phyloP scores from a whole-genome alignment of 2,113 vertebrate species.

The Sinocyclocheilus rhinocerous region DNA sequence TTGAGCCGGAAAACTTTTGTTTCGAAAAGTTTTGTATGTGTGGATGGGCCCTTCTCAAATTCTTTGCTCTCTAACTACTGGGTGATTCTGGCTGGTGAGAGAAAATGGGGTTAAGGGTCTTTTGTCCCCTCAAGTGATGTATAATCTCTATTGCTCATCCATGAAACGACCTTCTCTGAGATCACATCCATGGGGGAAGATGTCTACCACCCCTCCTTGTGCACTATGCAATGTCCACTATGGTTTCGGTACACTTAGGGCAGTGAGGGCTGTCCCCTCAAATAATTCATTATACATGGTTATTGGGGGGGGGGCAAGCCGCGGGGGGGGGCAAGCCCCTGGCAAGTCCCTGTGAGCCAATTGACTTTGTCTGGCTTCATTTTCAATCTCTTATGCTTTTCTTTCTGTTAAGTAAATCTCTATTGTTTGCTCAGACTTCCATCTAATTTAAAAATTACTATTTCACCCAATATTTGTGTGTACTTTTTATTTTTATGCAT shows the following conservation, averaged over 20 bases:
- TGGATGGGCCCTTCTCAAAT: neutral
- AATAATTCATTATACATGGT: too few relatives aligned
- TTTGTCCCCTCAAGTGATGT: constrained; percentile 44
- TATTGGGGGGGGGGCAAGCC: too few relatives aligned
- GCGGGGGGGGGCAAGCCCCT: too few relatives aligned
- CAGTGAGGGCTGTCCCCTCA: too few relatives aligned
- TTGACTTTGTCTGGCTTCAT: too few relatives aligned
- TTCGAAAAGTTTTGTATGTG: neutral
- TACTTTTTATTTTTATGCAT: neutral
- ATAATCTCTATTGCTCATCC: constrained; percentile 14
- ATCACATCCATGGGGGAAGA: constrained; percentile 21
- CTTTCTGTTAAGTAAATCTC: neutral
- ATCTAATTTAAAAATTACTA: neutral
- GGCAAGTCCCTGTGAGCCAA: too few relatives aligned
- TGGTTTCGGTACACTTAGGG: too few relatives aligned
- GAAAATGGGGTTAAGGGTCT: constrained; percentile 16
- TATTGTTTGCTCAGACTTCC: neutral
- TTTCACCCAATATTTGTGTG: neutral
- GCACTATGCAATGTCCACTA: too few relatives aligned
- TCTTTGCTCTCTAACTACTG: constrained; percentile 9
- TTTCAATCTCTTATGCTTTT: neutral
- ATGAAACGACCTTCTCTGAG: constrained; percentile 46
- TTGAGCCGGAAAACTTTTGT: neutral
- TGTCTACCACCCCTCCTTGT: neutral
- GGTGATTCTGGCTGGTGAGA: constrained; percentile 29